Conservation (phyloP, 2,888 invertebrate genomes). For the Empis livida region DNA sequence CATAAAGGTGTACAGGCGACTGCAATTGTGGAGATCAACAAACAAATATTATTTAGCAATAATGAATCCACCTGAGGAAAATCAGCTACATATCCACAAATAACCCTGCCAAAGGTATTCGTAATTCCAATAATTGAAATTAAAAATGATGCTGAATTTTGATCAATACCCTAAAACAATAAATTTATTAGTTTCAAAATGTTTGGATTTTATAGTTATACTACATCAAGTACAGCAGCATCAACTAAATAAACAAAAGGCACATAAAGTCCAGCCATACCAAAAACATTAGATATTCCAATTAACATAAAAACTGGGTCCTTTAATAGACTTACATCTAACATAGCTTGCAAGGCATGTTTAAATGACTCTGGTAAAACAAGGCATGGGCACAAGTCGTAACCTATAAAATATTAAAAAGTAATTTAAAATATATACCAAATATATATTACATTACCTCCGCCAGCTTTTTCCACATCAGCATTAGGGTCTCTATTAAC, state of each 20-base stretch:
- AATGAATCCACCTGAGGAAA: constrained; percentile 86
- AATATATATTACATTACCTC: constrained; percentile 42
- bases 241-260: constrained; percentile 92
- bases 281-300: constrained; percentile 87
- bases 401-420: constrained; percentile 41
- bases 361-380: constrained; percentile 68
- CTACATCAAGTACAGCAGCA: constrained; percentile 57
- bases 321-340: constrained; percentile 76
- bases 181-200: too few species aligned
- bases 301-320: constrained; percentile 86
- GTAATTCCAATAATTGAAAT: constrained; percentile 66
- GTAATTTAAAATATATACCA: constrained; percentile 1
- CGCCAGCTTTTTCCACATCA: constrained; percentile 35
- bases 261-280: constrained; percentile 94
- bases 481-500: constrained; percentile 40
- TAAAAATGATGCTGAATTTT: constrained; percentile 44
- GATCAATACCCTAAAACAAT: constrained; percentile 49
- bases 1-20: constrained; percentile 79
- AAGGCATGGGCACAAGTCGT: constrained; percentile 69
- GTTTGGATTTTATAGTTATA: constrained; percentile 14
- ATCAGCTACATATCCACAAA: constrained; percentile 82
- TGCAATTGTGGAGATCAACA: constrained; percentile 76
- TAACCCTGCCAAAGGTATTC: constrained; percentile 83
- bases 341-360: constrained; percentile 73
- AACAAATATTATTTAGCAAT: constrained; percentile 83